Base-by-base conservation (phyloP, 2,888 invertebrate genomes). In the Drosophila kanekoi region DNA sequence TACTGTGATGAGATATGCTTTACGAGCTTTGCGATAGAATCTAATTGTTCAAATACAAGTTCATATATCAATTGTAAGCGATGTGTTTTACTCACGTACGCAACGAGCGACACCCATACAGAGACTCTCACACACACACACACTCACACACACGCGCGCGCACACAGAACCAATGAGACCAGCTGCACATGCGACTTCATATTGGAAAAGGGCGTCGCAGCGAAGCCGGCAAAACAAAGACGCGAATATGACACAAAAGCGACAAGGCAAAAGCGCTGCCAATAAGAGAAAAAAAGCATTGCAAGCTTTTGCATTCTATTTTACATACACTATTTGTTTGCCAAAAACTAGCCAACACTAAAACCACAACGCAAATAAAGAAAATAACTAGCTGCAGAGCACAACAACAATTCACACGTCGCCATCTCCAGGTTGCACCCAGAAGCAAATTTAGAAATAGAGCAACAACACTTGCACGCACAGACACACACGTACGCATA, bases 211-310 rank as follows among this genome's bases (percentile, higher is more conserved):
- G 82, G 74, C 80, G 79, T 76, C 78, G 52, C 64, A 67, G 48
- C 76, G 66, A 72, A 68, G 82, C 87, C 85, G 85, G 85, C 85
- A 85, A 79, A 86, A 85, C 84, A 86, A 84, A 86, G 79, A 79
- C 84, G 82, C 80, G 79, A 83, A 82, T 73, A 35, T 52, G 72
- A 45, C 14, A 52, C 75, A 67, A 75, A 75, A 75, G 75, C 68
- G 63, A 71, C 57, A 59, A 56, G 40, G 53, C 70, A 69, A 81
- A 76, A 83, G 45, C 54, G 64, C 49, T 49, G 59, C 37, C 28
- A 62, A 60, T 16, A 63, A 40, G 47, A 45, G 43, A 35, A 16
- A 45, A 58, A 65, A 61, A 52, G 57, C 45, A 11, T 37, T 20
- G 8, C 8, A 33, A 57, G 20, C 18, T 57, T 69, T 69, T 51